Evolutionary conservation across 2,113 vertebrate species (phyloP).

Genomic region (Cebidichthys violaceus): DNA sequence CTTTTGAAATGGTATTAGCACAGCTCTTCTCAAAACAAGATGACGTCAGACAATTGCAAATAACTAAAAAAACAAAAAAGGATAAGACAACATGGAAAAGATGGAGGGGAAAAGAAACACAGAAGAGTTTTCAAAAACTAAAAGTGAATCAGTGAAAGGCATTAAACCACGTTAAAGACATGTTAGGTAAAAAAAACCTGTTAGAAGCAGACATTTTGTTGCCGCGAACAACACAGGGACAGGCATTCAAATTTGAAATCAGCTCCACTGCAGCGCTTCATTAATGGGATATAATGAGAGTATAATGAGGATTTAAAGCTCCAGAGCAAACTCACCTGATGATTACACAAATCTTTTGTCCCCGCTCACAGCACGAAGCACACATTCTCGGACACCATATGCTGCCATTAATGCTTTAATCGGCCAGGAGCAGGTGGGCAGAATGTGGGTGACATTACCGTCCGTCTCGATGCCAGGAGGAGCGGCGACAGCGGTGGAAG

Average conservation of each 20-base stretch:
- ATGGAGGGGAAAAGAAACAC: not conserved
- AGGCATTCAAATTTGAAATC: slow-evolving; percentile 20
- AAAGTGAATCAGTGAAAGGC: slow-evolving; percentile 7
- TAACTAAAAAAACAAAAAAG: not conserved
- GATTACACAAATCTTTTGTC: slow-evolving; percentile 67
- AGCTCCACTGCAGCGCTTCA: slow-evolving; percentile 45
- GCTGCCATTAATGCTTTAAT: slow-evolving; percentile 71
- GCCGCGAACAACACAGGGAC: slow-evolving; percentile 1
- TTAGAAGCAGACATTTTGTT: not conserved
- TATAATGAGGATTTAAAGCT: slow-evolving; percentile 69
- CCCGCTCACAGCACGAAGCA: slow-evolving; percentile 45
- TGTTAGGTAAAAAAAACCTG: not conserved
- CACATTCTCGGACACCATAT: slow-evolving; percentile 71
- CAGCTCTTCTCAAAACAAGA: slow-evolving; percentile 9
- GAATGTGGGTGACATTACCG: slow-evolving; percentile 49
- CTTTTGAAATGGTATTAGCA: slow-evolving; percentile 41
- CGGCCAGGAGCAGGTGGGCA: slow-evolving; percentile 69
- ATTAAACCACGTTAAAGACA: not conserved
- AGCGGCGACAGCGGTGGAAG: slow-evolving; percentile 9
- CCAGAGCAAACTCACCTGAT: slow-evolving; percentile 72
- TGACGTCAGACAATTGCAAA: not conserved
- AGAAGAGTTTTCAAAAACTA: not conserved
- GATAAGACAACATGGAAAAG: not conserved
- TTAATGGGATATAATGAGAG: slow-evolving; percentile 67
- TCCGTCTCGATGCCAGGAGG: slow-evolving; percentile 48